Conservation (phyloP, 2,113 vertebrate genomes). For the Nannospalax galili region DNA sequence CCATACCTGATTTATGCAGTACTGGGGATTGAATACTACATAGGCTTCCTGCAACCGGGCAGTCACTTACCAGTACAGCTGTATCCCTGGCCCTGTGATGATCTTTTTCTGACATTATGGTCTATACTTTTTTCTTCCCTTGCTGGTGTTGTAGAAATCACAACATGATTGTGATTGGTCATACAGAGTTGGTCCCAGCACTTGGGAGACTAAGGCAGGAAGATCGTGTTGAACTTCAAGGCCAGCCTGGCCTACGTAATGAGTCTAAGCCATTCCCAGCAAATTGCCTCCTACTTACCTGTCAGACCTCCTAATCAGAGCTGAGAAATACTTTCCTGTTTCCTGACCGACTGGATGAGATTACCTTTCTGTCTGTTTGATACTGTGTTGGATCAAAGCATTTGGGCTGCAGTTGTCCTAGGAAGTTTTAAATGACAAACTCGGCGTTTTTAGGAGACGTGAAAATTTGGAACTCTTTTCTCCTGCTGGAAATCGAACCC, state of each 20-base stretch:
- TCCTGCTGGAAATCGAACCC: background rate
- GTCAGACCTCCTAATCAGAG: too few species aligned
- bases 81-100: background rate
- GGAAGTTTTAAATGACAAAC: too few species aligned
- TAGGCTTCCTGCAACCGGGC: background rate
- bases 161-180: too few species aligned
- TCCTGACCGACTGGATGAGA: background rate
- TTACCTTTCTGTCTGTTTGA: background rate
- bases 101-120: background rate
- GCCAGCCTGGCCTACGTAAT: background rate
- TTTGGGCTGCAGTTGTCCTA: background rate
- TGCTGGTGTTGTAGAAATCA: background rate
- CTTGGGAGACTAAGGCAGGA: background rate
- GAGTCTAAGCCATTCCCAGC: background rate
- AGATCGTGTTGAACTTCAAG: too few species aligned
- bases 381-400: background rate
- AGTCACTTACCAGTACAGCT: background rate
- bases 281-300: too few species aligned
- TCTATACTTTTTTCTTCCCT: background rate
- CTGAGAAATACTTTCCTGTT: background rate
- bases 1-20: too few species aligned
- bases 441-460: too few species aligned
- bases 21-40: background rate
- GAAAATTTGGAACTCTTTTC: background rate
- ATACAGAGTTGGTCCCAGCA: too few species aligned